Conservation (phyloP, 1,140 invertebrate species). For the Asobara japonica region DNA sequence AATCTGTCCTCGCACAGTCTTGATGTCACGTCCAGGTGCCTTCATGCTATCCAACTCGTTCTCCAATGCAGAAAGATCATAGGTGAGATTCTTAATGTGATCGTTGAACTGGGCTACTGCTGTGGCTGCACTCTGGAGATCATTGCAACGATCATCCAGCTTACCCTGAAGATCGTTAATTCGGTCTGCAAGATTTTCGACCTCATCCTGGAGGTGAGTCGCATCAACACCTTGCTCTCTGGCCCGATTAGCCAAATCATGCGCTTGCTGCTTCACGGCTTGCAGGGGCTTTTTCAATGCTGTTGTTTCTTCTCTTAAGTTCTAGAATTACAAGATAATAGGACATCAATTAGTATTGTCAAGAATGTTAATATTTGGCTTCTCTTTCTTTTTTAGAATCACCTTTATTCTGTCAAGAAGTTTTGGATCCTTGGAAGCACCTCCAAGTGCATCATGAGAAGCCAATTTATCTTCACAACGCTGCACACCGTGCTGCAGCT, state of each 20-base stretch:
- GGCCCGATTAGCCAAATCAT: slow-evolving; percentile 78
- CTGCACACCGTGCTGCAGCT: slow-evolving; percentile 82
- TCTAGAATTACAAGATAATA: slow-evolving; percentile 48
- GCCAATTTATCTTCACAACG: slow-evolving; percentile 88
- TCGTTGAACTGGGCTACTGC: slow-evolving; percentile 89
- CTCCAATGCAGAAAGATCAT: slow-evolving; percentile 83
- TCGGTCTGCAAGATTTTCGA: slow-evolving; percentile 80
- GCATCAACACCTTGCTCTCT: slow-evolving; percentile 77
- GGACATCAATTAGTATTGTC: neutral
- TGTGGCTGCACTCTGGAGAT: slow-evolving; percentile 87
- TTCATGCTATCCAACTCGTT: slow-evolving; percentile 85
- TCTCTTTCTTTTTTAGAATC: slow-evolving; percentile 23
- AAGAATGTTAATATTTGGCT: no score
- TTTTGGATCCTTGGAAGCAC: slow-evolving; percentile 83
- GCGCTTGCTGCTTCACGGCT: slow-evolving; percentile 74
- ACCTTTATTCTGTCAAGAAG: slow-evolving; percentile 83
- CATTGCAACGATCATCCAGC: slow-evolving; percentile 80
- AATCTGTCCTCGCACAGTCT: slow-evolving; percentile 84
- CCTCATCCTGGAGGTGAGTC: slow-evolving; percentile 79
- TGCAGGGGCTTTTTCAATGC: slow-evolving; percentile 82
- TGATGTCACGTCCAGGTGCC: slow-evolving; percentile 86
- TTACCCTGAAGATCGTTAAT: slow-evolving; percentile 81
- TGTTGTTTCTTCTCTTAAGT: slow-evolving; percentile 77
- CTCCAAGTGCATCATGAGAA: slow-evolving; percentile 82
- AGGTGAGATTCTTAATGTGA: slow-evolving; percentile 79